These are phyloP conservation scores for Acanthosepion pharaonis DNA, from an alignment of 2,888 invertebrate genomes.

Conservation along the genomic window DNA sequence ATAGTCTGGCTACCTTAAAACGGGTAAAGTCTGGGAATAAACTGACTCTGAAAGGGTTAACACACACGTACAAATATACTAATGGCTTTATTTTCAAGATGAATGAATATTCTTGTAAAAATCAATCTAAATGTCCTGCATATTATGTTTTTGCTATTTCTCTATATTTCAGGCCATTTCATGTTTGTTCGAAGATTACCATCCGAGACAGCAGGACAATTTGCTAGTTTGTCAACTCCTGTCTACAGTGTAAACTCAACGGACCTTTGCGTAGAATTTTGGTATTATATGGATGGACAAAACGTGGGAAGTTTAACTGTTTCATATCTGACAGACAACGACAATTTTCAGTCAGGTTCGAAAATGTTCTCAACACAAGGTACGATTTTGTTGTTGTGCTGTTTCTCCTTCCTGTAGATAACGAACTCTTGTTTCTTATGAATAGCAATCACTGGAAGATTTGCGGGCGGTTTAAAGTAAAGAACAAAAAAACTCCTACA, in stretches of 20 bases:
- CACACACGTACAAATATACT: too few species aligned
- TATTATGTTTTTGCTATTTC: neutral
- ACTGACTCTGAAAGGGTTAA: too few species aligned
- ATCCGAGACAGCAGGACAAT: conserved; percentile 78
- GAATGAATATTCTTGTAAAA: too few species aligned
- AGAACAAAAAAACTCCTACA: too few species aligned
- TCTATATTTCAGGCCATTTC: conserved; percentile 60
- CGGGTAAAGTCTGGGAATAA: too few species aligned
- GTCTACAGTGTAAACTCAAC: conserved; percentile 55
- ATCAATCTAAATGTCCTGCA: neutral
- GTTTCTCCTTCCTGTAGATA: neutral
- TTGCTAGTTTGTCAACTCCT: conserved; percentile 76
- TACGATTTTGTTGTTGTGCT: neutral
- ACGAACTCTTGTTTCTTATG: too few species aligned
- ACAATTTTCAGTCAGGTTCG: neutral
- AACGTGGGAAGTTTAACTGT: neutral
- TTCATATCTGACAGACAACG: neutral
- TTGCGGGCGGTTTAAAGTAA: too few species aligned
- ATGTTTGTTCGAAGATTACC: conserved; percentile 72
- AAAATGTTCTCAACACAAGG: neutral
- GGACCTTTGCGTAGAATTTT: conserved; percentile 10
- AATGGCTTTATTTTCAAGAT: too few species aligned
- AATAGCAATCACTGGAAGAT: too few species aligned
- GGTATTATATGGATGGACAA: neutral
- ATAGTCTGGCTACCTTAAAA: too few species aligned